Percentiles rank a stretch among this genome's conserved stretches.
These are phyloP conservation scores for Phenganax subtilis DNA, from an alignment of 92 coral and sea anemone genomes.

Conservation along the genomic window DNA sequence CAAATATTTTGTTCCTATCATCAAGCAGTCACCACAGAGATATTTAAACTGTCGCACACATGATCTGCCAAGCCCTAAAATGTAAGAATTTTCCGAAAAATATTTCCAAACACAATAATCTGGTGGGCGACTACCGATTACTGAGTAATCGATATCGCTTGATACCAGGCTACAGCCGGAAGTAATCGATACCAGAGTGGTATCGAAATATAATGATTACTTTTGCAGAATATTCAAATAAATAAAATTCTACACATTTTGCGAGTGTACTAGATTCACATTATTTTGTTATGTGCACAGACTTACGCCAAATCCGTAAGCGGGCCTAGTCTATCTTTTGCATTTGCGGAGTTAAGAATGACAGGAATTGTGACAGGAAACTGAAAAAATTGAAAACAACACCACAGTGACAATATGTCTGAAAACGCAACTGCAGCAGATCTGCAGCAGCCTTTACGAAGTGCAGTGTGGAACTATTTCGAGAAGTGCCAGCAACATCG, in stretches of 20 bases:
- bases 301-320: neutral
- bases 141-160: conserved; percentile 14
- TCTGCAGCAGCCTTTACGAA: conserved; percentile 7
- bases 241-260: conserved; percentile 4
- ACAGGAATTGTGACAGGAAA: neutral
- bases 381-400: neutral
- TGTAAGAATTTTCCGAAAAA: too few relatives aligned
- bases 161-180: conserved; percentile 7
- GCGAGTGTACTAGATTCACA: neutral
- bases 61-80: too few relatives aligned
- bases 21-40: too few relatives aligned
- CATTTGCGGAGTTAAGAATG: neutral
- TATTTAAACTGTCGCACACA: too few relatives aligned
- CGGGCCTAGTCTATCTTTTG: conserved; percentile 9
- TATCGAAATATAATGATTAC: neutral
- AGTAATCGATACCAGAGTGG: conserved; percentile 11
- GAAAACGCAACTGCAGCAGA: conserved; percentile 8
- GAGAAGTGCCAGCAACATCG: neutral
- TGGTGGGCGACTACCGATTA: conserved; percentile 15
- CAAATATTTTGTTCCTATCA: too few relatives aligned
- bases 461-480: conserved; percentile 13
- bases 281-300: neutral
- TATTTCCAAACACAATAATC: too few relatives aligned
- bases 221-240: neutral
- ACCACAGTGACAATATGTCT: neutral